phyloP scores from a whole-genome alignment of 2,113 vertebrate species.

The Rousettus leschenaultii region DNA sequence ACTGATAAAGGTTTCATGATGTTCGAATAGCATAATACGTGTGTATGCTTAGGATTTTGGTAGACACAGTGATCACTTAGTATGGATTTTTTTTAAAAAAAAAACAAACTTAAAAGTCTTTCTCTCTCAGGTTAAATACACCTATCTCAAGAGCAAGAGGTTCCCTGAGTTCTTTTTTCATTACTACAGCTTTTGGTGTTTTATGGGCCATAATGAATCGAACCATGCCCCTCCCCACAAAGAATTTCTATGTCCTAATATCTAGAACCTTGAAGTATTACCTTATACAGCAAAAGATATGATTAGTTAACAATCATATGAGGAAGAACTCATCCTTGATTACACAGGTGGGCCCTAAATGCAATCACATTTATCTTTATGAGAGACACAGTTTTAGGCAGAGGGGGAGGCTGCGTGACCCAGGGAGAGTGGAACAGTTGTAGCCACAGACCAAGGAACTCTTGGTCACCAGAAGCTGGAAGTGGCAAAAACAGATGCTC shows the following conservation, averaged over 20 bases:
- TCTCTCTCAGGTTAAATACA: neutral
- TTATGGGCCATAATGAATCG: neutral
- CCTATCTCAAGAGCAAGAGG: rapidly evolving
- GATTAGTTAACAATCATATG: neutral
- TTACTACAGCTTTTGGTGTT: neutral
- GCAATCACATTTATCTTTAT: neutral
- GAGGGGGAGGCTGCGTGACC: neutral
- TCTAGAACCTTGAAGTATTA: neutral
- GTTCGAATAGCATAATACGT: neutral
- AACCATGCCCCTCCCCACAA: neutral
- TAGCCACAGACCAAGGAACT: neutral
- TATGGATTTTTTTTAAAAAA: neutral
- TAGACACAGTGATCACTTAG: neutral
- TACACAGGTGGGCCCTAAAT: neutral
- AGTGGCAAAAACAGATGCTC: neutral
- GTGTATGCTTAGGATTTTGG: neutral
- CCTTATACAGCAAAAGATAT: neutral
- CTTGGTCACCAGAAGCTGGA: neutral
- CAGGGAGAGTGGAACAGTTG: neutral
- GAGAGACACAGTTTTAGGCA: neutral
- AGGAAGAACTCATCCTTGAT: neutral
- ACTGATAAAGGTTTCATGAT: neutral
- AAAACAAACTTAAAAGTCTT: neutral
- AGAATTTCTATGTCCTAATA: neutral
- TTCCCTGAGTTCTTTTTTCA: neutral